These are phyloP conservation scores for Cheirogaleus medius DNA, from an alignment of 2,113 vertebrate species.

Conservation along the genomic window DNA sequence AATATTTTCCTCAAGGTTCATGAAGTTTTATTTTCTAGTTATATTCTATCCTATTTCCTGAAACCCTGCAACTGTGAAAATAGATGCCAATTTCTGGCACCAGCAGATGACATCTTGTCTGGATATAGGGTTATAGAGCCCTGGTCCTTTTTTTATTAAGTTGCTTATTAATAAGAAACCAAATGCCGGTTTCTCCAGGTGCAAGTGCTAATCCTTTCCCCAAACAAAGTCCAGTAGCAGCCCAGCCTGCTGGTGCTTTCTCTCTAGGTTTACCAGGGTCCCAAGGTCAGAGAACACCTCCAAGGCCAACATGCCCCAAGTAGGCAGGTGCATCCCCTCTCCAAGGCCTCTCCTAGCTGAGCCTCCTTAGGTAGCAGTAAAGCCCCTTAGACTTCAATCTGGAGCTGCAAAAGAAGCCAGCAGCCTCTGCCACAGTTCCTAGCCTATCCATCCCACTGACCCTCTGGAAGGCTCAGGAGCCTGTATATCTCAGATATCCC, in stretches of 20 bases:
- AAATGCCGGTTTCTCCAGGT: background rate
- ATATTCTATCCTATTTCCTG: background rate
- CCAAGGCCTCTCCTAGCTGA: background rate
- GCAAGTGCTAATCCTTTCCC: background rate
- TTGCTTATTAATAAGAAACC: background rate
- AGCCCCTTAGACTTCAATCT: background rate
- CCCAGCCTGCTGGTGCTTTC: background rate
- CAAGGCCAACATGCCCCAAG: background rate
- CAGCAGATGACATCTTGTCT: background rate
- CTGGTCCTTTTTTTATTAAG: background rate
- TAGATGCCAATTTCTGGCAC: background rate
- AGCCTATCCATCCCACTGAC: background rate
- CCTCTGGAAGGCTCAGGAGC: background rate
- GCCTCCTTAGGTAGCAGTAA: background rate
- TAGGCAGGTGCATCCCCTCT: background rate
- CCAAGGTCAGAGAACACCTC: background rate
- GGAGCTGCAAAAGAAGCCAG: background rate
- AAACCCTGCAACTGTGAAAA: background rate
- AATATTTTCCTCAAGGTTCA: slow-evolving; percentile 6
- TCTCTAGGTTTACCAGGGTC: background rate
- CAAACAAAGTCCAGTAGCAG: background rate
- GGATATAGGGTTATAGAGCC: background rate
- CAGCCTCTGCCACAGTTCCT: background rate
- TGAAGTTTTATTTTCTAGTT: slow-evolving; percentile 16
- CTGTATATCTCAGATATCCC: background rate